These are phyloP conservation scores for Prochilodus magdalenae DNA, from an alignment of 2,113 vertebrate genomes.

Conservation along the genomic window DNA sequence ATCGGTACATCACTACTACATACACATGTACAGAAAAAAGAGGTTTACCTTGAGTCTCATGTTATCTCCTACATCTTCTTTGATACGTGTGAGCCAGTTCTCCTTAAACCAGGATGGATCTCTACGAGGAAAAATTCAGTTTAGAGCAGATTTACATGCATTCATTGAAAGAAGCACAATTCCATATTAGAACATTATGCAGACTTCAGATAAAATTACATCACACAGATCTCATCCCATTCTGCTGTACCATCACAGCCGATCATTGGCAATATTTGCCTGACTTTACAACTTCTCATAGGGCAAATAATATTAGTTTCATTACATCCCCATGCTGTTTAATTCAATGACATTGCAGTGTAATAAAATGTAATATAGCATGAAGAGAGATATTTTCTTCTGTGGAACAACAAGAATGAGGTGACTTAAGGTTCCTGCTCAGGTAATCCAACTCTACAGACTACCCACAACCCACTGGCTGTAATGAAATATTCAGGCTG, in stretches of 20 bases:
- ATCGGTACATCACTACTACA: background rate
- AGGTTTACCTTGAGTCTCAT: slow-evolving; percentile 93
- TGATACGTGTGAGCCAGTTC: slow-evolving; percentile 90
- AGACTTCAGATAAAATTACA: too few relatives aligned
- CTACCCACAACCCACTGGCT: slow-evolving; percentile 2
- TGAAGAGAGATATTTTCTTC: background rate
- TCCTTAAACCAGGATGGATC: slow-evolving; percentile 90
- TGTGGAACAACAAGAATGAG: background rate
- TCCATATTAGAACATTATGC: too few relatives aligned
- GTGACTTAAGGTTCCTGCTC: background rate
- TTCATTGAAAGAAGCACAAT: too few relatives aligned
- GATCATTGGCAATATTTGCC: background rate
- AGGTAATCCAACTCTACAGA: slow-evolving; percentile 25
- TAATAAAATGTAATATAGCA: background rate
- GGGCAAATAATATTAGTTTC: background rate
- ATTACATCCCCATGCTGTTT: background rate
- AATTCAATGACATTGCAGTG: too few relatives aligned
- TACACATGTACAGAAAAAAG: background rate
- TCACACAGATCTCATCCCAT: background rate
- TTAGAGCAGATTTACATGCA: background rate
- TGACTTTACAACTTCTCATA: background rate
- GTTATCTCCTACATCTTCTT: slow-evolving; percentile 91
- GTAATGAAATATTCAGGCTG: slow-evolving; percentile 43
- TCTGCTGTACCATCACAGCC: background rate
- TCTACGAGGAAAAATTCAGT: slow-evolving; percentile 73